These are phyloP conservation scores for Apteryx owenii DNA, from an alignment of 2,113 vertebrate species.

Conservation along the genomic window DNA sequence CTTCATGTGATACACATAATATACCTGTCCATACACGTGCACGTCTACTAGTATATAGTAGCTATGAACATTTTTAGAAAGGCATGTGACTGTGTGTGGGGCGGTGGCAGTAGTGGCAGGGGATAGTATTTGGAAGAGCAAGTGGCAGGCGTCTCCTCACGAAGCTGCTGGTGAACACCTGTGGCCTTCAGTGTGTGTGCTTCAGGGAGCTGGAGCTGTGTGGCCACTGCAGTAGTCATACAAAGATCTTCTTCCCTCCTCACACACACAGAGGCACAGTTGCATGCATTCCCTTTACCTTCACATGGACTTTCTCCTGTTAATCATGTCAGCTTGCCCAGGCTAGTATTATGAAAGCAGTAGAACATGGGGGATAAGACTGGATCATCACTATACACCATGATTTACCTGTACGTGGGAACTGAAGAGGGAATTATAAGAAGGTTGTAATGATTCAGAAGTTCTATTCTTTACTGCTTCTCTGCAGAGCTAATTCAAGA, in stretches of 20 bases:
- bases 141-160: neutral
- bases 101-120: too few relatives aligned
- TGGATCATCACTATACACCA: neutral
- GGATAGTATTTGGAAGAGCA: neutral
- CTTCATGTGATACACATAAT: neutral
- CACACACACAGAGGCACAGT: neutral
- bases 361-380: neutral
- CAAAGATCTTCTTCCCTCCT: neutral
- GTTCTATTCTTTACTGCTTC: neutral
- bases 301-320: neutral
- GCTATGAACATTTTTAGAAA: neutral
- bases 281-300: neutral
- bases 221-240: neutral
- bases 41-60: neutral
- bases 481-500: neutral
- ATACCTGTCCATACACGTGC: neutral
- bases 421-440: neutral
- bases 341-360: neutral
- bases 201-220: neutral
- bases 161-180: neutral
- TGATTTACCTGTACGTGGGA: neutral
- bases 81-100: neutral
- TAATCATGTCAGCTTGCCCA: neutral
- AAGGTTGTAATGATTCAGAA: neutral
- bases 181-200: fast-evolving